Conservation (phyloP, 2,888 invertebrate genomes). For the Gisinianus flammeolus region DNA sequence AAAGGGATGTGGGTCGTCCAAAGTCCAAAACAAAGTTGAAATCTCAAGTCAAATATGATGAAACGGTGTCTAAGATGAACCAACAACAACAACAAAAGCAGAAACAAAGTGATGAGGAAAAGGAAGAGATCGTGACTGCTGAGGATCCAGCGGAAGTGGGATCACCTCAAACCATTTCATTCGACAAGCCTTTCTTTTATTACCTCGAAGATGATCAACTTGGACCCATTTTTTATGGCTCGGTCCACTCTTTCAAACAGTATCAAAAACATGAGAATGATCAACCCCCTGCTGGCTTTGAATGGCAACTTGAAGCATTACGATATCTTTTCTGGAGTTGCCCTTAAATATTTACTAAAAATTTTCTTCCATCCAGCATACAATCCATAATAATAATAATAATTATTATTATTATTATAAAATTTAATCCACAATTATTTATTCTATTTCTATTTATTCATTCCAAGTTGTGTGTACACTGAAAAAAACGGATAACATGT, state of each 20-base stretch:
- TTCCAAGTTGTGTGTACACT: too few species aligned
- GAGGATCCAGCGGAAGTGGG: background rate
- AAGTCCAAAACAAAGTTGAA: background rate
- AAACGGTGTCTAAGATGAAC: background rate
- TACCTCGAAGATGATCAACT: constrained; percentile 52
- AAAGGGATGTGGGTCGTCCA: background rate
- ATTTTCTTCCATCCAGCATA: too few species aligned
- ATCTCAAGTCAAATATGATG: background rate
- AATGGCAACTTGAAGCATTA: constrained; percentile 45
- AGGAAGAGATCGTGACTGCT: background rate
- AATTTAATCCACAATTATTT: too few species aligned
- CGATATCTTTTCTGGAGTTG: constrained; percentile 56
- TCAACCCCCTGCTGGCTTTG: constrained; percentile 43
- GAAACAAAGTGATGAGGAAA: background rate
- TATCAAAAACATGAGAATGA: constrained; percentile 19
- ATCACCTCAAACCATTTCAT: constrained; percentile 26
- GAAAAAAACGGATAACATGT: too few species aligned
- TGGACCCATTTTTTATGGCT: constrained; percentile 54
- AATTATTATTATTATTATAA: too few species aligned
- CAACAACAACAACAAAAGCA: background rate
- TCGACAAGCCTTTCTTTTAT: constrained; percentile 54
- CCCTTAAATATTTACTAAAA: constrained; percentile 14
- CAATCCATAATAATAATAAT: too few species aligned
- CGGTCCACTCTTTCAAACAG: constrained; percentile 37
- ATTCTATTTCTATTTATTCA: too few species aligned